Conservation (phyloP, 2,888 invertebrate species). For the Kuschelorhynchus macadamiae region DNA sequence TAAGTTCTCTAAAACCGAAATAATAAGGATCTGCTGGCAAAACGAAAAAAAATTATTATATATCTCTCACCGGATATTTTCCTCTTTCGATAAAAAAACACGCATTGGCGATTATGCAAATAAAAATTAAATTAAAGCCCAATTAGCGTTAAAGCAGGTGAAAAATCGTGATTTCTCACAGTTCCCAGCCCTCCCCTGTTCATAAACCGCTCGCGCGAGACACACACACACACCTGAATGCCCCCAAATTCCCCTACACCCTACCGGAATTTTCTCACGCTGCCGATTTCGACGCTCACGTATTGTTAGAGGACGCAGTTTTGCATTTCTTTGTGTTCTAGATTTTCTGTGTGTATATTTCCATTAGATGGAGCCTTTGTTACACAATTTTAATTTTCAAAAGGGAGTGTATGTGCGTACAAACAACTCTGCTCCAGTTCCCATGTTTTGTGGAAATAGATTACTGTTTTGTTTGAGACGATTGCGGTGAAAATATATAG, state of each 20-base stretch:
- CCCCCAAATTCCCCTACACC: neutral
- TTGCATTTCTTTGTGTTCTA: neutral
- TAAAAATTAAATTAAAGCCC: neutral
- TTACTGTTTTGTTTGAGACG: neutral
- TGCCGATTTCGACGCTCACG: neutral
- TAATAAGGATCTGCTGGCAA: no score
- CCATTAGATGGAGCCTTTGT: conserved; percentile 5
- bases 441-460: conserved; percentile 1
- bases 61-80: no score
- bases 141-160: conserved; percentile 5
- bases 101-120: neutral
- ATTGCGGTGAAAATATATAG: no score
- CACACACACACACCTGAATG: conserved; percentile 28
- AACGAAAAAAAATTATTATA: no score
- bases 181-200: conserved; percentile 10
- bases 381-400: conserved; percentile 9
- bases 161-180: conserved; percentile 27
- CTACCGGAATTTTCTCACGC: conserved; percentile 3
- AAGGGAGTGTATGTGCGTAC: conserved; percentile 17
- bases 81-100: no score
- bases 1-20: no score
- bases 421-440: conserved; percentile 9
- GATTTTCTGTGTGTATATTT: conserved; percentile 7
- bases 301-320: conserved; percentile 2
- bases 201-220: no score